A percentile compares a stretch with the other conserved stretches of the same genome.
These are phyloP conservation scores for Proisotoma minuta DNA, from an alignment of 2,888 invertebrate genomes.

Conservation along the genomic window DNA sequence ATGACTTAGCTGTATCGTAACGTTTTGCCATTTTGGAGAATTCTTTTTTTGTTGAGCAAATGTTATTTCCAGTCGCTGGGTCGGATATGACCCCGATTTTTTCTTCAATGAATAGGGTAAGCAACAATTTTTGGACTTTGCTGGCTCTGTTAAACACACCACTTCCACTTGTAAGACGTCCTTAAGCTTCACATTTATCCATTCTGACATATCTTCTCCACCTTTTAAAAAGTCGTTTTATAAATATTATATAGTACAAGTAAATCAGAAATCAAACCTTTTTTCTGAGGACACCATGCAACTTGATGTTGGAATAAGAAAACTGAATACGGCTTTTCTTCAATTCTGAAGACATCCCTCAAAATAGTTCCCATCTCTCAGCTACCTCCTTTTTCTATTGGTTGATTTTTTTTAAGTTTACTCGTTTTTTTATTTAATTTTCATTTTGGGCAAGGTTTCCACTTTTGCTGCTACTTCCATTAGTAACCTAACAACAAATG, in stretches of 20 bases:
- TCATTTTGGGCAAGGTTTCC: too few species aligned
- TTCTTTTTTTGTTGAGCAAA: conserved; percentile 41
- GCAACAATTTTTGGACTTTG: conserved; percentile 15
- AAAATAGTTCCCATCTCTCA: conserved; percentile 40
- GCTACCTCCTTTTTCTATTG: too few species aligned
- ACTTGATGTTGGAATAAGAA: conserved; percentile 44
- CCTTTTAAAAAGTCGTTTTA: conserved; percentile 20
- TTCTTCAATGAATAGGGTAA: neutral
- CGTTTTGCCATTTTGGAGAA: conserved; percentile 33
- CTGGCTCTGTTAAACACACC: conserved; percentile 25
- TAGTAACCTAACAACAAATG: too few species aligned
- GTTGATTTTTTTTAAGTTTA: too few species aligned
- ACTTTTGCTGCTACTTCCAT: too few species aligned
- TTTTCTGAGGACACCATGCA: conserved; percentile 45
- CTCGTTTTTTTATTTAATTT: too few species aligned
- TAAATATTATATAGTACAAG: neutral
- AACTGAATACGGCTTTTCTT: conserved; percentile 35
- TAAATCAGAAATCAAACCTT: conserved; percentile 27
- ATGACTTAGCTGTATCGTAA: conserved; percentile 37
- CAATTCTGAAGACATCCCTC: conserved; percentile 41
- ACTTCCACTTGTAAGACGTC: conserved; percentile 42
- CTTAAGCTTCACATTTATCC: conserved; percentile 42
- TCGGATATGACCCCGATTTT: neutral
- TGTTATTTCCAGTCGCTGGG: conserved; percentile 34
- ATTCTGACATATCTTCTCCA: conserved; percentile 46